A percentile compares a stretch with the other conserved stretches of the same genome.
These are phyloP conservation scores for Itoplectis maculator DNA, from an alignment of 2,888 invertebrate species.

Conservation along the genomic window DNA sequence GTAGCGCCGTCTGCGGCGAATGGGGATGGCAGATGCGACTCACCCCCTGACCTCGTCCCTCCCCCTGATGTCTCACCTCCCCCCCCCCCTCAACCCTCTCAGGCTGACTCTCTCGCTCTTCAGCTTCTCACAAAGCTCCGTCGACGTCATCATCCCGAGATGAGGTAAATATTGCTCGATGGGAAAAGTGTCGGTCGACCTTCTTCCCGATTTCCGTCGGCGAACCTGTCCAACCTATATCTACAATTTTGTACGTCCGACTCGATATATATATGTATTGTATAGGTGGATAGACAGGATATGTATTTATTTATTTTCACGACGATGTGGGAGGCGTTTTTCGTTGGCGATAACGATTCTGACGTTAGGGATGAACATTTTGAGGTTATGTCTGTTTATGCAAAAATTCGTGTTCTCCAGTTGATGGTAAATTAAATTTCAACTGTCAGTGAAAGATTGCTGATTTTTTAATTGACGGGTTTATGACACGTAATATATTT, in stretches of 20 bases:
- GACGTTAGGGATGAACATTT: too few species aligned
- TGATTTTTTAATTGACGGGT: too few species aligned
- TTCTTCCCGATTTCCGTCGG: not conserved
- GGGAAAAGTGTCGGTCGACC: slow-evolving; percentile 24
- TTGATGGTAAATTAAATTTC: slow-evolving; percentile 68
- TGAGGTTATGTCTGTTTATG: too few species aligned
- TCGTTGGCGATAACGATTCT: too few species aligned
- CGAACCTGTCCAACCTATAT: not conserved
- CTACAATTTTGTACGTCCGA: not conserved
- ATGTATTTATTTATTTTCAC: too few species aligned
- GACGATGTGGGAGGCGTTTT: too few species aligned
- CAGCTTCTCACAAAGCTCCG: slow-evolving; percentile 15
- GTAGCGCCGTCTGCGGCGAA: slow-evolving; percentile 52
- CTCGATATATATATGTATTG: not conserved
- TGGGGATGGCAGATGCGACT: slow-evolving; percentile 52
- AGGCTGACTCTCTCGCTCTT: slow-evolving; percentile 20
- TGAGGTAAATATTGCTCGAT: slow-evolving; percentile 54
- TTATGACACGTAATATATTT: too few species aligned
- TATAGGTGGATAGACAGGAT: too few species aligned
- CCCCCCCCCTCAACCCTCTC: too few species aligned
- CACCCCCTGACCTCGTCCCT: not conserved
- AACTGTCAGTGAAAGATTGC: too few species aligned
- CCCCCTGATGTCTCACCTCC: slow-evolving; percentile 3
- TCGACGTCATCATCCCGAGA: slow-evolving; percentile 22
- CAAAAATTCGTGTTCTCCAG: slow-evolving; percentile 27